Percentiles rank a stretch among this genome's conserved stretches.
Conservation (phyloP, 1,140 invertebrate genomes). For the Cotesia chilonis region DNA sequence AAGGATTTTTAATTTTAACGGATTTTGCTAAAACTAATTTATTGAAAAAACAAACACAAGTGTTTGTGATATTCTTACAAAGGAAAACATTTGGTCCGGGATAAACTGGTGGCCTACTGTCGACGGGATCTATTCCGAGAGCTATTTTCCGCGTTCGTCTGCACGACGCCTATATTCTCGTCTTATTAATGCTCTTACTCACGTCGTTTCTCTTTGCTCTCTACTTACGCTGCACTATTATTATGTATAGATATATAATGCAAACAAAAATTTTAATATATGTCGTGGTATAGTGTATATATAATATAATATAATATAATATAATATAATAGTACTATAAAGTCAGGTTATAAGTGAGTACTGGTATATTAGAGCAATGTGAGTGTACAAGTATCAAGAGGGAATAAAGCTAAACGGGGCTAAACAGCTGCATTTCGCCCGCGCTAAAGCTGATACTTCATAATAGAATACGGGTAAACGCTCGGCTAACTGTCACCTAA, state of each 20-base stretch:
- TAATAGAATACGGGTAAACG: conserved; percentile 21
- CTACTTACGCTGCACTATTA: background rate
- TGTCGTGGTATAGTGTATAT: no score
- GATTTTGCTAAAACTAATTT: no score
- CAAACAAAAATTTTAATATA: background rate
- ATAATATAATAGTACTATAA: background rate
- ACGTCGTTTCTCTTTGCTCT: conserved; percentile 17
- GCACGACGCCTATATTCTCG: conserved; percentile 45
- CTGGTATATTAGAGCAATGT: no score
- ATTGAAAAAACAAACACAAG: background rate
- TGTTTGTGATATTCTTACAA: conserved; percentile 19
- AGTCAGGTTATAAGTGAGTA: no score
- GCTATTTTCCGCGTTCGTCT: conserved; percentile 54
- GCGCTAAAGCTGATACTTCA: conserved; percentile 5
- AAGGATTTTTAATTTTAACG: no score
- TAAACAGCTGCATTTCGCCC: conserved; percentile 14
- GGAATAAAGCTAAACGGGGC: background rate
- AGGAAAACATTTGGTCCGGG: conserved; percentile 20
- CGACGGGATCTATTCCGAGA: conserved; percentile 54
- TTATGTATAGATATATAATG: background rate
- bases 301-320: no score
- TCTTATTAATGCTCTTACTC: conserved; percentile 54
- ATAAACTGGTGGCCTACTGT: conserved; percentile 48
- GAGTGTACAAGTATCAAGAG: background rate
- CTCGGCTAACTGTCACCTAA: conserved; percentile 3